Conservation (phyloP, 2,888 invertebrate species). For the Rhingia campestris region DNA sequence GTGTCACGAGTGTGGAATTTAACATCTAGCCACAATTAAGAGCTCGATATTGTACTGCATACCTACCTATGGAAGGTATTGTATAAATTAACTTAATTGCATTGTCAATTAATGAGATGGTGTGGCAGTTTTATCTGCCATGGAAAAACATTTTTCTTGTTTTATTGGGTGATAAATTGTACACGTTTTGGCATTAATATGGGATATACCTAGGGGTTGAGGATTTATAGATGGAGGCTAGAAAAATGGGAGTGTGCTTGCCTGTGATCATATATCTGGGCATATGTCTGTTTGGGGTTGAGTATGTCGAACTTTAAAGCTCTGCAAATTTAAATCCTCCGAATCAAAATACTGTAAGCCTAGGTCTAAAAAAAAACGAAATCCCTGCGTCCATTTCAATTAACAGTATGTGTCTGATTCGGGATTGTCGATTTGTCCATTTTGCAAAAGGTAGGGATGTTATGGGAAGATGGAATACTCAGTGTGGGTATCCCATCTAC, state of each 20-base stretch:
- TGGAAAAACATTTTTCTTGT: constrained; percentile 10
- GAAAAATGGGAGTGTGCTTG: background rate
- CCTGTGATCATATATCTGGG: too few species aligned
- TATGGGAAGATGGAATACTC: too few species aligned
- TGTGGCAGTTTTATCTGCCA: constrained; percentile 20
- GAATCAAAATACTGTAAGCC: too few species aligned
- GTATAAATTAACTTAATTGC: constrained; percentile 64
- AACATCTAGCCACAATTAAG: constrained; percentile 15
- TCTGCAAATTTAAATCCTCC: too few species aligned
- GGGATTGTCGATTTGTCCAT: too few species aligned
- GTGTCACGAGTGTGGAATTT: background rate
- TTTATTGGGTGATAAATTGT: constrained; percentile 6
- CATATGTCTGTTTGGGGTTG: too few species aligned
- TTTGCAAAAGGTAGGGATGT: too few species aligned
- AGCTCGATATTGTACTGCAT: constrained; percentile 16
- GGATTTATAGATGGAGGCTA: background rate
- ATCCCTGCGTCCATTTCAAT: too few species aligned
- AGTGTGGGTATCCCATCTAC: too few species aligned
- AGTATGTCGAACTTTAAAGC: too few species aligned
- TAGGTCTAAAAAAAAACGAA: too few species aligned
- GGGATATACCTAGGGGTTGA: background rate
- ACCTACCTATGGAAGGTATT: constrained; percentile 10
- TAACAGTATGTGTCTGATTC: too few species aligned
- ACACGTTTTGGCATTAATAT: background rate
- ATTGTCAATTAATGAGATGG: constrained; percentile 54